Conservation (phyloP, 2,797 vertebrate genomes). For the Phyllotis vaccarum region DNA sequence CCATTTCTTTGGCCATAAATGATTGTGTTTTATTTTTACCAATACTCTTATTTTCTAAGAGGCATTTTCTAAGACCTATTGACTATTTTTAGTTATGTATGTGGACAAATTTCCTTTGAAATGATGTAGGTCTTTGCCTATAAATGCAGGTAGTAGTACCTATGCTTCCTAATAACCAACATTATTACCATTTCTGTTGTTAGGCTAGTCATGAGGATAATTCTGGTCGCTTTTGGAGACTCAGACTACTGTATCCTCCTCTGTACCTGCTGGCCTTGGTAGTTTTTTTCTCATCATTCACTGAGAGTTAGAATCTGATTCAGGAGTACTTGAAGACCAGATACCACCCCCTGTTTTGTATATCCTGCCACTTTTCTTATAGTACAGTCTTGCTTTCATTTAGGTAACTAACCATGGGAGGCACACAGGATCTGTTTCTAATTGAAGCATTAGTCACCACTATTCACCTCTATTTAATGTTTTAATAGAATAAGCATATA, state of each 20-base stretch:
- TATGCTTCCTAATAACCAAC: neutral
- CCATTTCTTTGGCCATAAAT: neutral
- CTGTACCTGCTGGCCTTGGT: neutral
- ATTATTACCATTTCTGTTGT: rapidly evolving
- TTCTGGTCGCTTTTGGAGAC: neutral
- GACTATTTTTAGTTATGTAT: neutral
- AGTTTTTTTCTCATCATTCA: neutral
- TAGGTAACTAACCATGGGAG: neutral
- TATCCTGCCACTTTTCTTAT: neutral
- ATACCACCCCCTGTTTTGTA: neutral
- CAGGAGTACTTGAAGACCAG: neutral
- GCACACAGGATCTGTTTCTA: neutral
- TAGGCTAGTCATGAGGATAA: neutral
- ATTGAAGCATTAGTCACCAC: neutral
- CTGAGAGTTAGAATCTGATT: neutral
- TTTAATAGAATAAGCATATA: neutral
- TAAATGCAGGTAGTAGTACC: neutral
- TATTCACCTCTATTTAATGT: neutral
- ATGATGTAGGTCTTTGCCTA: neutral
- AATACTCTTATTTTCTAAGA: neutral
- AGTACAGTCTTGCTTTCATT: rapidly evolving
- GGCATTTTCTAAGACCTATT: neutral
- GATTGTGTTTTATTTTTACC: neutral
- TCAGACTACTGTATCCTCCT: neutral
- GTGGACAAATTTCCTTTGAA: neutral